Evolutionary conservation across 1,140 invertebrate species (phyloP).

Genomic region (Portunus trituberculatus): DNA sequence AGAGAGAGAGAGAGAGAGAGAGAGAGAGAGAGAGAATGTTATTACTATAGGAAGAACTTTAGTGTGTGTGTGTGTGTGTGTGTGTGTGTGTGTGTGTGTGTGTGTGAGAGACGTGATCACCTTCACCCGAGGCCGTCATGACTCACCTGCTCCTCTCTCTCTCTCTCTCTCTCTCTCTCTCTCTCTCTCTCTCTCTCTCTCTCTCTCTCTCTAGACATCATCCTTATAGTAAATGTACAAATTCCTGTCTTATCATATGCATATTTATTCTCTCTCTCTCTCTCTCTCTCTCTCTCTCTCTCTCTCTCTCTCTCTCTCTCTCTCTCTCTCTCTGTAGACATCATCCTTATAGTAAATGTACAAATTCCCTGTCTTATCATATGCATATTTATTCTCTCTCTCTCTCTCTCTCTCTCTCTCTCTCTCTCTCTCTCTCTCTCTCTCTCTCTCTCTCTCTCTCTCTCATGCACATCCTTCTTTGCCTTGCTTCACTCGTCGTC

Average conservation of each 20-base stretch:
- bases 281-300: not conserved
- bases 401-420: slow-evolving; percentile 33
- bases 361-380: not conserved
- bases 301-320: not conserved
- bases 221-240: too few species aligned
- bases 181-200: not conserved
- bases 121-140: not conserved
- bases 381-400: not conserved
- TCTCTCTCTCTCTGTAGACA: not conserved
- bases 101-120: not conserved
- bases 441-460: slow-evolving; percentile 27
- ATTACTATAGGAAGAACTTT: too few species aligned
- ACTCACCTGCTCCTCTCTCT: not conserved
- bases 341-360: too few species aligned
- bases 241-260: too few species aligned
- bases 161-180: too few species aligned
- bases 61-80: too few species aligned
- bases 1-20: not conserved
- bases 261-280: not conserved
- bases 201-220: not conserved
- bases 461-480: not conserved
- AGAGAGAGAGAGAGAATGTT: not conserved
- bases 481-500: not conserved
- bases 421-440: not conserved
- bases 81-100: too few species aligned